phyloP scores from a whole-genome alignment of 1,140 invertebrate genomes.

The Diabrotica virgifera region DNA sequence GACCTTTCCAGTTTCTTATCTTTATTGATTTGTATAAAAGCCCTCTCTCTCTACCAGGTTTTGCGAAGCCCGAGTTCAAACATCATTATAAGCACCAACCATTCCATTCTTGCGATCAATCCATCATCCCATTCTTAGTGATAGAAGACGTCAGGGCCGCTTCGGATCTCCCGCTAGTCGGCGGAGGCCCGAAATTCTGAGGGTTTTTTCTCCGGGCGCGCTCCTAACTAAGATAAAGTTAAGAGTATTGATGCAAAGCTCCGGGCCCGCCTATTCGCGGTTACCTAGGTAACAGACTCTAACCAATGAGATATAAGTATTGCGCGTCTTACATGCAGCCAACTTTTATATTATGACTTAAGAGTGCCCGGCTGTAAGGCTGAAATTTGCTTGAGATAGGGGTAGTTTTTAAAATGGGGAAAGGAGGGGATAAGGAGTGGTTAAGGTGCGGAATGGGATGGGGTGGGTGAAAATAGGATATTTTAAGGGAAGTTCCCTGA shows the following conservation, averaged over 20 bases:
- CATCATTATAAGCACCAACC: neutral
- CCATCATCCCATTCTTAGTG: constrained; percentile 1
- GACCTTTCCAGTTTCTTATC: neutral
- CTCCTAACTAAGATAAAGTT: constrained; percentile 24
- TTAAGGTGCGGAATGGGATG: constrained; percentile 24
- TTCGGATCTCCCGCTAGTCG: neutral
- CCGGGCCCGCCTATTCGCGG: constrained; percentile 23
- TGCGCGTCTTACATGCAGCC: constrained; percentile 36
- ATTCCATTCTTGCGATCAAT: neutral
- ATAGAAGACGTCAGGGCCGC: constrained; percentile 1
- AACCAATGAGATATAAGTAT: constrained; percentile 42
- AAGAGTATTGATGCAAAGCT: constrained; percentile 24
- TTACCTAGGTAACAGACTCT: constrained; percentile 37
- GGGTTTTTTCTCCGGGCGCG: constrained; percentile 16
- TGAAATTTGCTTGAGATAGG: constrained; percentile 39
- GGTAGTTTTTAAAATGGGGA: constrained; percentile 31
- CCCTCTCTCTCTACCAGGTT: neutral
- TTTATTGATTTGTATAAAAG: neutral
- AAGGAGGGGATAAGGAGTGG: constrained; percentile 34
- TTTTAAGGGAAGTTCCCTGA: constrained; percentile 40
- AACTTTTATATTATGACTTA: constrained; percentile 37
- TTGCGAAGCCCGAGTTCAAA: neutral
- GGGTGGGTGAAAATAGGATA: constrained; percentile 33
- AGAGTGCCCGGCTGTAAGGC: constrained; percentile 31
- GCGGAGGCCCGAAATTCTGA: constrained; percentile 6